phyloP scores from a whole-genome alignment of 2,113 vertebrate genomes.

The Choloepus hoffmanni region DNA sequence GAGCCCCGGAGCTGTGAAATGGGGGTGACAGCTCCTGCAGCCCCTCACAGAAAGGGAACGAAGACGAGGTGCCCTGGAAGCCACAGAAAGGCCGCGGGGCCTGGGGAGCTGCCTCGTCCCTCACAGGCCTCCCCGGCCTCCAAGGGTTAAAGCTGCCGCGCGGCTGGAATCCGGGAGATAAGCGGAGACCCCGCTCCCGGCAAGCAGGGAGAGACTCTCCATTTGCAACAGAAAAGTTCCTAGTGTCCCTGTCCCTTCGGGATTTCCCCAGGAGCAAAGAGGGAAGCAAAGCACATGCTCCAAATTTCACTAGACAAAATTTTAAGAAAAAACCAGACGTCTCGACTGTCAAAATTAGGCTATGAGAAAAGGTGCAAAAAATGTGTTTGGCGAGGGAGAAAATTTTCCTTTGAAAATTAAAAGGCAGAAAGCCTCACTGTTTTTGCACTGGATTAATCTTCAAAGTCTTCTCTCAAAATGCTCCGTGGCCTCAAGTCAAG shows the following conservation, averaged over 20 bases:
- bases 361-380: not conserved
- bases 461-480: not conserved
- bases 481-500: not conserved
- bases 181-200: not conserved
- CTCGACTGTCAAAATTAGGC: not conserved
- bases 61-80: not conserved
- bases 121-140: not conserved
- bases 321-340: not conserved
- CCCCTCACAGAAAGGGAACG: not conserved
- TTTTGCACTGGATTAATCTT: not conserved
- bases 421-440: not conserved
- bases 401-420: conserved; percentile 33
- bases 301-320: not conserved
- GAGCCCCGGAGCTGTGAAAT: not conserved
- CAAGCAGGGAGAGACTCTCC: not conserved
- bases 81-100: not conserved
- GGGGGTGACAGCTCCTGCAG: not conserved
- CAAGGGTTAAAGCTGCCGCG: not conserved
- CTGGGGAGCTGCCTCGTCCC: too few species aligned
- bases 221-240: conserved; percentile 46
- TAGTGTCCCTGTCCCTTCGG: not conserved
- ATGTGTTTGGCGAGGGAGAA: not conserved
- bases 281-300: not conserved
- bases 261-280: conserved; percentile 22
- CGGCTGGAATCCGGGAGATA: not conserved